phyloP scores from a whole-genome alignment of 2,888 invertebrate genomes.

The Rotaria magnacalcarata region DNA sequence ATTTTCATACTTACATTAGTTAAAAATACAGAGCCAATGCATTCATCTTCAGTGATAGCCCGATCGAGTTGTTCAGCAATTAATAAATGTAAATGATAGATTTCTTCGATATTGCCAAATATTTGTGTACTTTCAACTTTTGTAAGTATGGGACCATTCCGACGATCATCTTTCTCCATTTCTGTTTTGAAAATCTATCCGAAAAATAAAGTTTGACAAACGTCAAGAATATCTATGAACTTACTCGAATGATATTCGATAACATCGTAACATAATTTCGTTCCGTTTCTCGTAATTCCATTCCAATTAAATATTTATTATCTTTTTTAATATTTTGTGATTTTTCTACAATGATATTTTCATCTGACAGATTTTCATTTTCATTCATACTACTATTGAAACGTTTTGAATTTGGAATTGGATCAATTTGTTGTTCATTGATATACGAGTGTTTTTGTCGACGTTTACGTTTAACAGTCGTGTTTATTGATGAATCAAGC shows the following conservation, averaged over 20 bases:
- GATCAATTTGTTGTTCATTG: neutral
- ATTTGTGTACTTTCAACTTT: slow-evolving; percentile 83
- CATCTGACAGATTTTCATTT: neutral
- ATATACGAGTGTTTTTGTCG: neutral
- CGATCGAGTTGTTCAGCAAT: slow-evolving; percentile 75
- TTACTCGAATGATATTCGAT: slow-evolving; percentile 78
- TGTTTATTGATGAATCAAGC: neutral
- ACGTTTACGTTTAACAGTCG: neutral
- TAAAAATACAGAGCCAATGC: slow-evolving; percentile 34
- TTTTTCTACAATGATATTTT: neutral
- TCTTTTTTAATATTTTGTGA: neutral
- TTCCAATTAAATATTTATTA: slow-evolving; percentile 53
- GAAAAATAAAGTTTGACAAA: slow-evolving; percentile 39
- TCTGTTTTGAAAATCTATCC: slow-evolving; percentile 83
- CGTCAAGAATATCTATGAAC: slow-evolving; percentile 36
- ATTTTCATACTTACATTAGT: slow-evolving; percentile 22
- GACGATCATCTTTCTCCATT: slow-evolving; percentile 77
- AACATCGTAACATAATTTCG: slow-evolving; percentile 92
- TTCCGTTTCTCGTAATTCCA: slow-evolving; percentile 87
- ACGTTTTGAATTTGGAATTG: neutral
- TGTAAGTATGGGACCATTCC: slow-evolving; percentile 64
- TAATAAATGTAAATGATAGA: slow-evolving; percentile 81
- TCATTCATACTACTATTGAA: neutral
- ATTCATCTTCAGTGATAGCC: slow-evolving; percentile 56
- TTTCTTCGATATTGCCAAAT: slow-evolving; percentile 87